Conservation (phyloP, 2,888 invertebrate species). For the Onchidella celtica region DNA sequence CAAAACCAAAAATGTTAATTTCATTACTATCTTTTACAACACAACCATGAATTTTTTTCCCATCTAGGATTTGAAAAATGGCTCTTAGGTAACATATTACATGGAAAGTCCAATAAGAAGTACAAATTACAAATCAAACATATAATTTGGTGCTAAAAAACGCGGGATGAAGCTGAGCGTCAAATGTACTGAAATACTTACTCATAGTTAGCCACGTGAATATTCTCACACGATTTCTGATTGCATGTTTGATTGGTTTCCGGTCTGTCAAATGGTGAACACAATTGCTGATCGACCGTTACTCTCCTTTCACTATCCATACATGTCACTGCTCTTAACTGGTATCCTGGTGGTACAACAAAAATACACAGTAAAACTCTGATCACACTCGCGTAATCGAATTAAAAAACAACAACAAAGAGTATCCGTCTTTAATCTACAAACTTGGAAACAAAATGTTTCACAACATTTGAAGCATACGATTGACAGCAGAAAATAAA, state of each 20-base stretch:
- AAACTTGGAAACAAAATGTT: background rate
- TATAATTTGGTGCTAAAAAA: too few species aligned
- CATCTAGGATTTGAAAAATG: too few species aligned
- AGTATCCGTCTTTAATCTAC: too few species aligned
- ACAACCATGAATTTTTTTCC: too few species aligned
- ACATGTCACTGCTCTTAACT: conserved; percentile 64
- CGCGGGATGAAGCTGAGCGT: background rate
- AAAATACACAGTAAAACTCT: background rate
- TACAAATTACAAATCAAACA: too few species aligned
- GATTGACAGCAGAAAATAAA: too few species aligned
- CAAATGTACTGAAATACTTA: conserved; percentile 37
- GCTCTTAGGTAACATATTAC: too few species aligned
- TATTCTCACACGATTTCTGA: conserved; percentile 56
- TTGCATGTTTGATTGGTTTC: conserved; percentile 56
- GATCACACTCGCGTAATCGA: too few species aligned
- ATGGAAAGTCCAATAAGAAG: too few species aligned
- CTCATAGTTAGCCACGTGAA: conserved; percentile 59
- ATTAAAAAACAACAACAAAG: too few species aligned
- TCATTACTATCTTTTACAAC: too few species aligned
- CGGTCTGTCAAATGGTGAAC: conserved; percentile 56
- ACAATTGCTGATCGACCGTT: conserved; percentile 52
- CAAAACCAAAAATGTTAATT: too few species aligned
- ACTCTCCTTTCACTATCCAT: conserved; percentile 58
- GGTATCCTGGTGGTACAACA: conserved; percentile 55
- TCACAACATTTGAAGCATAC: background rate